phyloP scores from a whole-genome alignment of 2,797 vertebrate genomes.

The Pangasius sanitwongsei region DNA sequence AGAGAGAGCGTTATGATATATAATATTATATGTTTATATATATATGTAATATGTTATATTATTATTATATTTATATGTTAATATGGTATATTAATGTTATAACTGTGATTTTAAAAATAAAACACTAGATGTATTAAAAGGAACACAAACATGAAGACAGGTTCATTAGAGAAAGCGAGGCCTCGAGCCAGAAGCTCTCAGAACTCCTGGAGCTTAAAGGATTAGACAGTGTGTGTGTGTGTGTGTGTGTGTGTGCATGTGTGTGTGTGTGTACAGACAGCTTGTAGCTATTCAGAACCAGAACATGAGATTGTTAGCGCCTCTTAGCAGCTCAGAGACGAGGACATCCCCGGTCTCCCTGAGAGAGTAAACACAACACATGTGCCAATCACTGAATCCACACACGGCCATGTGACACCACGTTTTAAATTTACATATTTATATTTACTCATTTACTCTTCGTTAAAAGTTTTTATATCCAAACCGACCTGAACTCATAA shows the following conservation, averaged over 20 bases:
- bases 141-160: background rate
- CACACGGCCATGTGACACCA: background rate
- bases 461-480: background rate
- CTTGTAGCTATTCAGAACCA: background rate
- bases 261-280: slow-evolving; percentile 2
- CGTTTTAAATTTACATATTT: background rate
- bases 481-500: background rate
- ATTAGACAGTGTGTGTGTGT: slow-evolving; percentile 63
- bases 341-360: background rate
- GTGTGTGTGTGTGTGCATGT: slow-evolving; percentile 16
- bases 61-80: no score
- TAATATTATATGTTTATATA: no score
- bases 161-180: background rate
- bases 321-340: background rate
- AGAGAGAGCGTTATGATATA: background rate
- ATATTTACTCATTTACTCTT: background rate
- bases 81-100: no score
- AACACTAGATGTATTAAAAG: background rate
- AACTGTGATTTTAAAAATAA: background rate
- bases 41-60: no score
- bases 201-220: slow-evolving; percentile 54
- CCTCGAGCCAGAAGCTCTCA: background rate
- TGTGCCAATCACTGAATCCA: background rate
- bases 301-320: background rate
- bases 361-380: background rate